phyloP scores from a whole-genome alignment of 2,888 invertebrate genomes.

The Tanypteryx hageni region DNA sequence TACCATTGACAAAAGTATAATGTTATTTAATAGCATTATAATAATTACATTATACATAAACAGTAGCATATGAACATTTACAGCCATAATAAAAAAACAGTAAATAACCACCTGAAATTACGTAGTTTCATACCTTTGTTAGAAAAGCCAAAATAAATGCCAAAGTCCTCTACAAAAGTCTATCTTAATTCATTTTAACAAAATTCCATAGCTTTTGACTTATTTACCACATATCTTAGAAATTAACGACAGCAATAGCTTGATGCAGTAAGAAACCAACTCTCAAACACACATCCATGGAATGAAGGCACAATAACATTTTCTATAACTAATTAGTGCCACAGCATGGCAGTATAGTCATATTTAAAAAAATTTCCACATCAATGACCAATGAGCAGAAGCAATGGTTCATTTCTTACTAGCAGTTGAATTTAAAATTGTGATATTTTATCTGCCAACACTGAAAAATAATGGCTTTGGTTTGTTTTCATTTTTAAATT shows the following conservation, averaged over 20 bases:
- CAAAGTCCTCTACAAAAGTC: not conserved
- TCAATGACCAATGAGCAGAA: constrained; percentile 51
- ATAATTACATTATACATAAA: constrained; percentile 8
- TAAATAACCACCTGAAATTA: constrained; percentile 5
- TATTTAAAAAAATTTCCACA: constrained; percentile 39
- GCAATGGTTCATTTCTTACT: constrained; percentile 22
- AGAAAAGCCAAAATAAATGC: not conserved
- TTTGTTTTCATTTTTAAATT: constrained; percentile 11
- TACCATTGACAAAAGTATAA: not conserved
- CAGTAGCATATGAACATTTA: not conserved
- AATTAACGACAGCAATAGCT: constrained; percentile 40
- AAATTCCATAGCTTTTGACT: not conserved
- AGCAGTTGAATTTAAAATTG: not conserved
- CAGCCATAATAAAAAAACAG: not conserved
- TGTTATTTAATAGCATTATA: not conserved
- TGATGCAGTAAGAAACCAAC: constrained; percentile 49
- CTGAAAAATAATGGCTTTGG: constrained; percentile 16
- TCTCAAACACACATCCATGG: constrained; percentile 50
- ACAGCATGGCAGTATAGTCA: constrained; percentile 60
- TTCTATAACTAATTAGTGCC: constrained; percentile 46
- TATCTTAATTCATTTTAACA: not conserved
- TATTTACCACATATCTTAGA: not conserved
- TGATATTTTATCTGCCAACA: constrained; percentile 12
- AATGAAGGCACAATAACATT: constrained; percentile 63
- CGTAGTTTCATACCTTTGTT: not conserved